These are phyloP conservation scores for Trichonephila inaurata DNA, from an alignment of 1,140 invertebrate species.

Conservation along the genomic window DNA sequence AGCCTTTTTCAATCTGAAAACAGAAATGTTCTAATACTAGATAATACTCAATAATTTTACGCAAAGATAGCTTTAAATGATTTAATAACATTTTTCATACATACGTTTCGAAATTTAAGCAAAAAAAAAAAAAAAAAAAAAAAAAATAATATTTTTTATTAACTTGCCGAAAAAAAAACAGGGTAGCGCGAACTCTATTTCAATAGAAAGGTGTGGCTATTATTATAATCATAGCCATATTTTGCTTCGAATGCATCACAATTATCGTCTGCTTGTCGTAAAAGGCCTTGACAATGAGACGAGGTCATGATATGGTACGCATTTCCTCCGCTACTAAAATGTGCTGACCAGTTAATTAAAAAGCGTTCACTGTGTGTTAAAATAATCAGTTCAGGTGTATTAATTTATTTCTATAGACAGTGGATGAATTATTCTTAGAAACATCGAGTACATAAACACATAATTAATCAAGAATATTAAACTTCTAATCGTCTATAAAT, in stretches of 20 bases:
- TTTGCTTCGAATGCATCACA: background rate
- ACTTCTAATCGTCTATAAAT: too few species aligned
- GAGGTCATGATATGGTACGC: background rate
- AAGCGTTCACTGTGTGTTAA: background rate
- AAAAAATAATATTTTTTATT: background rate
- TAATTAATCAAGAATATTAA: background rate
- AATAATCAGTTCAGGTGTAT: background rate
- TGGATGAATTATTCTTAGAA: background rate
- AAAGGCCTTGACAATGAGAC: conserved; percentile 9
- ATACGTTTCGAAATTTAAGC: background rate
- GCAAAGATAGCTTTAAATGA: too few species aligned
- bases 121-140: background rate
- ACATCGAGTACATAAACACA: background rate
- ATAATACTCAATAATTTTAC: too few species aligned
- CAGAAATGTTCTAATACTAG: too few species aligned
- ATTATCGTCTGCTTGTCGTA: conserved; percentile 24
- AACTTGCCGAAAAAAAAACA: background rate
- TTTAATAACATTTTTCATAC: background rate
- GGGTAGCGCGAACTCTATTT: background rate
- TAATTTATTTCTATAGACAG: background rate
- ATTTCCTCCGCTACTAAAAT: background rate
- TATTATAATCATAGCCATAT: background rate
- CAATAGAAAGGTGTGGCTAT: background rate
- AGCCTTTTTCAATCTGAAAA: too few species aligned
- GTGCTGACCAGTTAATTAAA: background rate